Evolutionary conservation across 1,140 invertebrate species (phyloP), one percentile per base, ranked within the genome.

Genomic region (Metaphire vulgaris): DNA sequence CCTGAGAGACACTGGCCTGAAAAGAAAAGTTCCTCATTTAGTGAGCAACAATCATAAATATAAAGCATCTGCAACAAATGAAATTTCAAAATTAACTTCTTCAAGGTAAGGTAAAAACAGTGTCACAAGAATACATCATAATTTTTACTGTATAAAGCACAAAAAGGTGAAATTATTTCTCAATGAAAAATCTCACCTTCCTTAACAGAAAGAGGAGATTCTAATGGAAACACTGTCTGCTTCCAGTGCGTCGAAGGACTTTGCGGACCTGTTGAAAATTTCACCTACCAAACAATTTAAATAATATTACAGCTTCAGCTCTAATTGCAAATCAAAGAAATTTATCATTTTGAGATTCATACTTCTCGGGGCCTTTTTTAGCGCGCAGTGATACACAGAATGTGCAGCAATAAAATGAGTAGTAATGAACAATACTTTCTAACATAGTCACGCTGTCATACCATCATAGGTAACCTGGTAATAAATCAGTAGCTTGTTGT

Each of bases 171-270:
- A 56, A 6, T 12, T 12, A 56, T 12, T 56, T 56, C 41, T 56
- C 6, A 56, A 12, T 6, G 6, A 56, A 56, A 56, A 56, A 56
- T 56, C 21, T 56, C 41, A 90, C 93, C 94, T 88, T 91, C 88
- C 76, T 90, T 90, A 1, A 95, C 80, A 89, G 78, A 85, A 81
- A 81, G 91, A 89, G 80, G 91, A 90, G 81, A 92, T 87, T 80
- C 79, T 56, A 86, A 69, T 26, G 85, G 74, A 76, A 86, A 84
- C 2, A 86, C 79, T 33, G 85, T 83, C 76, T 87, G 86, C 80
- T 86, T 85, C 86, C 86, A 87, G 75, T 87, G 86, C n/a, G 86
- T 87, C 6, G 80, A 30, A 64, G 81, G 78, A 26, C 68, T 68
- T n/a, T 33, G n/a, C n/a, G 86, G 85, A 56, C 85, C 78, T 1